These are phyloP conservation scores for Leptinotarsa lineolata DNA, from an alignment of 1,140 invertebrate species.

Conservation along the genomic window DNA sequence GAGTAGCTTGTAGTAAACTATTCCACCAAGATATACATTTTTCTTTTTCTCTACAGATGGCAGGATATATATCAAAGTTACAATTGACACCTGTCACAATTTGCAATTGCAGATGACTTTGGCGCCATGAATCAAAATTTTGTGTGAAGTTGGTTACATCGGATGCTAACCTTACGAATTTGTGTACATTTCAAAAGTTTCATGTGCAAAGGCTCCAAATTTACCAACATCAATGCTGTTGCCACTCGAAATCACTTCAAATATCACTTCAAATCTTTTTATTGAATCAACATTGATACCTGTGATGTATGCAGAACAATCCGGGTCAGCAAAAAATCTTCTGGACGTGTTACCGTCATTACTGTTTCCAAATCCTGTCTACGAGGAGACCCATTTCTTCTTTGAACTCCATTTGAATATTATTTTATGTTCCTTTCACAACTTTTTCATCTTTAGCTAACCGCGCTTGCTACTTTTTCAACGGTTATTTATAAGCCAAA, in stretches of 20 bases:
- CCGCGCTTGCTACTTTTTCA: too few species aligned
- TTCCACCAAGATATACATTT: too few species aligned
- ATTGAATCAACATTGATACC: slow-evolving; percentile 34
- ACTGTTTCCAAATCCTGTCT: slow-evolving; percentile 28
- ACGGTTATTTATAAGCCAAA: too few species aligned
- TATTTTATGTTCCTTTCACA: too few species aligned
- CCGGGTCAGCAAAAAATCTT: slow-evolving; percentile 25
- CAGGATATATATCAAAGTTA: too few species aligned
- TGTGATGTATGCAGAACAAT: slow-evolving; percentile 10
- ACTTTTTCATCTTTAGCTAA: too few species aligned
- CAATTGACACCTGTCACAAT: too few species aligned
- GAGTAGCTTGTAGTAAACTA: too few species aligned
- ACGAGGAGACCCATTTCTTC: slow-evolving; percentile 15
- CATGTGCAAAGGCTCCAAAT: slow-evolving; percentile 28
- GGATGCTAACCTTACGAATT: slow-evolving; percentile 48
- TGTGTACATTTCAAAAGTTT: slow-evolving; percentile 46
- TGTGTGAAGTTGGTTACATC: slow-evolving; percentile 51
- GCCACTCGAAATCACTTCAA: slow-evolving; percentile 43
- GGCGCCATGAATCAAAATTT: slow-evolving; percentile 47
- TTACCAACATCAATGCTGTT: too few species aligned
- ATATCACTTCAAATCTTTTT: slow-evolving; percentile 38
- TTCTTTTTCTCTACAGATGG: too few species aligned
- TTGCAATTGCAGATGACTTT: too few species aligned
- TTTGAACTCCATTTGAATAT: too few species aligned
- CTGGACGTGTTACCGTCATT: slow-evolving; percentile 33